Evolutionary conservation across 2,113 vertebrate species (phyloP).

Genomic region (Hemiscyllium ocellatum): DNA sequence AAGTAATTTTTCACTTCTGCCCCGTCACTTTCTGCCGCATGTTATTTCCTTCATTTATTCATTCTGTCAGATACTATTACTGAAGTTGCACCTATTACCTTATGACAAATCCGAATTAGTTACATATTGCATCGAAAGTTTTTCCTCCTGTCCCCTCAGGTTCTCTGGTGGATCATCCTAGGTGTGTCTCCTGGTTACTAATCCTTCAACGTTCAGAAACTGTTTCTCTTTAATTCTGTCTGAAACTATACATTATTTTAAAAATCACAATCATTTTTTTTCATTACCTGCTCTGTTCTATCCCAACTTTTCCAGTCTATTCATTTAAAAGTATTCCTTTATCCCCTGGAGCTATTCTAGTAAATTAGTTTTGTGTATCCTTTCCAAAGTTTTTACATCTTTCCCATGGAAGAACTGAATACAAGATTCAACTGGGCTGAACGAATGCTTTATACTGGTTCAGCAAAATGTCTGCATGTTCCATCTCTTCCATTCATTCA

Average conservation of each 20-base stretch:
- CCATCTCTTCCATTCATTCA: neutral
- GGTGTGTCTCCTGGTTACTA: neutral
- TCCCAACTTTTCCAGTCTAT: neutral
- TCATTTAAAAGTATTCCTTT: neutral
- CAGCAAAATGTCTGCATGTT: neutral
- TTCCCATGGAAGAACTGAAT: neutral
- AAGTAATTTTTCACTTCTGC: no score
- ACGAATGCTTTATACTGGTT: no score
- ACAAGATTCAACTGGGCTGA: no score
- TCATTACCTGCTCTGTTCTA: neutral
- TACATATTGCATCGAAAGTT: neutral
- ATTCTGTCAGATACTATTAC: neutral
- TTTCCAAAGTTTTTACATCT: neutral
- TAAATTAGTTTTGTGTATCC: neutral
- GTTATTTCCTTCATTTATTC: neutral
- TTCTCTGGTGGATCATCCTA: neutral
- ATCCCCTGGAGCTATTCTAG: neutral
- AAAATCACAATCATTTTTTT: neutral
- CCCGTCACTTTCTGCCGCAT: no score
- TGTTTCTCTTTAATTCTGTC: neutral
- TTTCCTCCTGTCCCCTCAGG: neutral
- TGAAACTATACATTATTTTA: neutral
- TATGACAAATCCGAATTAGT: neutral
- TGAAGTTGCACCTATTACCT: neutral
- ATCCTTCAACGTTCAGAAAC: neutral